Evolutionary conservation across 2,888 invertebrate species (phyloP).

Genomic region (Drosophila yooni): DNA sequence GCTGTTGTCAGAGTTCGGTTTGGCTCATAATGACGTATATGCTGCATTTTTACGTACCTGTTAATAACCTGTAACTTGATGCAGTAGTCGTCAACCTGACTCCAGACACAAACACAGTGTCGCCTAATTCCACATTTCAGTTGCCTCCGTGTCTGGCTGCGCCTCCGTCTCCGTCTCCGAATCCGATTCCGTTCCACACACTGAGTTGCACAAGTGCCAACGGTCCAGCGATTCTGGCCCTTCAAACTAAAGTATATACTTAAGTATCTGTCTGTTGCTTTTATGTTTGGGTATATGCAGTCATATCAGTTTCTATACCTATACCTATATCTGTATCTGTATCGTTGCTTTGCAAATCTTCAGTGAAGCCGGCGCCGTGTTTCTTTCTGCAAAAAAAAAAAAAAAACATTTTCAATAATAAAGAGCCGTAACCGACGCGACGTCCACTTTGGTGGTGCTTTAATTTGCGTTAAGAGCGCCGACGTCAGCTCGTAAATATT

Average conservation of each 20-base stretch:
- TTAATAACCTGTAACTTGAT: slow-evolving; percentile 78
- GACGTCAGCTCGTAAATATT: slow-evolving; percentile 60
- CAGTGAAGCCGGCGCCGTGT: slow-evolving; percentile 45
- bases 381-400: slow-evolving; percentile 66
- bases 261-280: slow-evolving; percentile 39
- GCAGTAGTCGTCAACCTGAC: slow-evolving; percentile 45
- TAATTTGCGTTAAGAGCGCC: slow-evolving; percentile 59
- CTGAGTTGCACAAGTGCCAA: slow-evolving; percentile 63
- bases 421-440: slow-evolving; percentile 55
- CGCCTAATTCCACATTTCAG: slow-evolving; percentile 50
- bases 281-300: slow-evolving; percentile 30
- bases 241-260: slow-evolving; percentile 21
- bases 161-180: slow-evolving; percentile 1
- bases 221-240: slow-evolving; percentile 64
- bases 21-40: slow-evolving; percentile 42
- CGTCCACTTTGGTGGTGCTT: slow-evolving; percentile 68
- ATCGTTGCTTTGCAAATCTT: slow-evolving; percentile 63
- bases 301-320: slow-evolving; percentile 38
- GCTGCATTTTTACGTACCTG: slow-evolving; percentile 59
- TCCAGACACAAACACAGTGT: slow-evolving; percentile 18
- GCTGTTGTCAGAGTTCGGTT: slow-evolving; percentile 22
- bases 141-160: slow-evolving; percentile 9
- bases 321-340: slow-evolving; percentile 15
- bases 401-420: slow-evolving; percentile 61
- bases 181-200: slow-evolving; percentile 57